Percentiles rank a stretch among this genome's conserved stretches.
These are phyloP conservation scores for Zhengitettix transpicula DNA, from an alignment of 2,888 invertebrate species.

Conservation along the genomic window DNA sequence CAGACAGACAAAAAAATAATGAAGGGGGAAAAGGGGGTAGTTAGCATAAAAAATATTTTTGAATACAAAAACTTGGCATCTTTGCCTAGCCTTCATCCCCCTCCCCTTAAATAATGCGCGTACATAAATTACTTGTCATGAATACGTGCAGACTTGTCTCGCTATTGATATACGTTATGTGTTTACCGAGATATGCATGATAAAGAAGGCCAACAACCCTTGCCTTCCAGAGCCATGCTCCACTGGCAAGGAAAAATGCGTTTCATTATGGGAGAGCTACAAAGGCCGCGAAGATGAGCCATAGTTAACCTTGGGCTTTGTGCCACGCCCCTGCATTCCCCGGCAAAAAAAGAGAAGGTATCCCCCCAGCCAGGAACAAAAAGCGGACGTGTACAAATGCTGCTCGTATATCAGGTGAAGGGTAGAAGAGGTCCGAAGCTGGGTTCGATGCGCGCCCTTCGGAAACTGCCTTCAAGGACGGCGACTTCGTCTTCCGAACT, in stretches of 20 bases:
- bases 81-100: background rate
- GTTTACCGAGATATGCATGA: background rate
- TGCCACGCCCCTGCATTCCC: background rate
- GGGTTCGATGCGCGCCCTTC: too few species aligned
- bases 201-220: background rate
- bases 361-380: too few species aligned
- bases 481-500: too few species aligned
- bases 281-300: background rate
- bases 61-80: background rate
- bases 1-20: too few species aligned
- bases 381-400: too few species aligned
- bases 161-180: background rate
- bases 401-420: too few species aligned
- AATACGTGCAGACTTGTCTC: background rate
- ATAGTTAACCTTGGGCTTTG: background rate
- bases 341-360: too few species aligned
- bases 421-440: too few species aligned
- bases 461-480: too few species aligned
- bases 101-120: background rate
- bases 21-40: background rate
- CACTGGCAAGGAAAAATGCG: slow-evolving; percentile 32
- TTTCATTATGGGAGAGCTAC: slow-evolving; percentile 23
- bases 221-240: slow-evolving; percentile 23
- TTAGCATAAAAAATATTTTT: background rate
- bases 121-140: background rate